A percentile compares a stretch with the other conserved stretches of the same genome.
These are phyloP conservation scores for Montipora foliosa DNA, from an alignment of 64 coral and sea anemone genomes.

Conservation along the genomic window DNA sequence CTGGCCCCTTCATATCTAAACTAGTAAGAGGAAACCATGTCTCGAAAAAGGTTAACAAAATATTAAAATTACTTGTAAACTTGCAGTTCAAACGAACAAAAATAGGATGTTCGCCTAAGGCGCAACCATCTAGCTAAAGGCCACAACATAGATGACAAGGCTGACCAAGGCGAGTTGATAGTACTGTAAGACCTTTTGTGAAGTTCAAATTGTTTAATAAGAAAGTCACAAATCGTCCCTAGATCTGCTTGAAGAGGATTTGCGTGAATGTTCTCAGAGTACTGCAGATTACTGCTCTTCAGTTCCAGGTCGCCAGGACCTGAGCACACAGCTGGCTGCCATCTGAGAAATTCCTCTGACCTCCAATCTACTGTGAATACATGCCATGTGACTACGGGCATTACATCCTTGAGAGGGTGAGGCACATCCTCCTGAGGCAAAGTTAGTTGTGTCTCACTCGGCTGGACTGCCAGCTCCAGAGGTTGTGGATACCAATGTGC, in stretches of 20 bases:
- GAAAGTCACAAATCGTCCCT: conserved; percentile 33
- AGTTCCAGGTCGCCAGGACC: conserved; percentile 53
- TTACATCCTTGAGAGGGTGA: conserved; percentile 26
- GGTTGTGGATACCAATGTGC: conserved; percentile 45
- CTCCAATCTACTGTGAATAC: conserved; percentile 11
- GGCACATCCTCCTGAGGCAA: conserved; percentile 4
- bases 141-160: conserved; percentile 9
- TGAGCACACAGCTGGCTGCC: not conserved
- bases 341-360: conserved; percentile 37
- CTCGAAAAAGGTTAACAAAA: too few species aligned
- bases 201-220: conserved; percentile 18
- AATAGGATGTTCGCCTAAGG: too few species aligned
- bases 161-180: conserved; percentile 46
- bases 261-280: not conserved
- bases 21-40: too few species aligned
- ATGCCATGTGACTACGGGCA: conserved; percentile 51
- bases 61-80: too few species aligned
- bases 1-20: too few species aligned
- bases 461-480: conserved; percentile 39
- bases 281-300: conserved; percentile 35
- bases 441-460: conserved; percentile 13
- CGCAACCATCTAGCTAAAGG: too few species aligned
- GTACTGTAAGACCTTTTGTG: not conserved
- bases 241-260: conserved; percentile 8
- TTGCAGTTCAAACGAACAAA: too few species aligned